Base-by-base conservation (phyloP, 2,888 invertebrate genomes). In the Teinopalpus imperialis region DNA sequence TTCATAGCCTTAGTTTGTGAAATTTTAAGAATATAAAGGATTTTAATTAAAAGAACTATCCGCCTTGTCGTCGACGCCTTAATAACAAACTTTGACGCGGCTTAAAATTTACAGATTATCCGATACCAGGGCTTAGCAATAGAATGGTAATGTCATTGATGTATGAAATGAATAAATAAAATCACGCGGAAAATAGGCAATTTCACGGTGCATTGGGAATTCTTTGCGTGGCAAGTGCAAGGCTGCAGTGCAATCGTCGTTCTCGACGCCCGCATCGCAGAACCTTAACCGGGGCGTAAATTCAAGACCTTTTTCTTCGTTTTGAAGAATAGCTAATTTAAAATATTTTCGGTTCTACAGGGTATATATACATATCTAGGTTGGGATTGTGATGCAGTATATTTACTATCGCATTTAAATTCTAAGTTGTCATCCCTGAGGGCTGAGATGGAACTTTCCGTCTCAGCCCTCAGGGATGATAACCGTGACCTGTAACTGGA, bases 151-250 rank as follows among this genome's bases (percentile, higher is more conserved):
- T 76, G 72, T 80, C 81, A 81, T 81, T 74, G 74, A 60, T 66
- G 77, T 81, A 82, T 83, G 81, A 82, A 83, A 85, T 85, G 86
- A 86, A 86, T 83, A 85, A 85, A 86, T 85, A 87, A 85, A 83
- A 81, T 83, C 85, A 81, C 69, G 81, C 77, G 82, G 87, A 85
- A 88, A 87, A 88, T 86, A 86, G 87, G 80, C 87, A 85, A 88
- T 88, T 88, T 88, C 81, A 86, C 86, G 85, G 81, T 86, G 86
- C 83, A 88, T 87, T 86, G 81, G 70, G 49, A 66, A 75, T 77
- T 80, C 85, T 86, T 82, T 81, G 79, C 79, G 74, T 71, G 61
- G 67, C 60, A 56, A 60, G 57, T 64, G 69, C 64, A 61, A 52
- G 56, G 51, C 54, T 72, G 71, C 59, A 47, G 61, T 69, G 70